Conservation (phyloP, 2,113 vertebrate species). For the Pholis gunnellus region DNA sequence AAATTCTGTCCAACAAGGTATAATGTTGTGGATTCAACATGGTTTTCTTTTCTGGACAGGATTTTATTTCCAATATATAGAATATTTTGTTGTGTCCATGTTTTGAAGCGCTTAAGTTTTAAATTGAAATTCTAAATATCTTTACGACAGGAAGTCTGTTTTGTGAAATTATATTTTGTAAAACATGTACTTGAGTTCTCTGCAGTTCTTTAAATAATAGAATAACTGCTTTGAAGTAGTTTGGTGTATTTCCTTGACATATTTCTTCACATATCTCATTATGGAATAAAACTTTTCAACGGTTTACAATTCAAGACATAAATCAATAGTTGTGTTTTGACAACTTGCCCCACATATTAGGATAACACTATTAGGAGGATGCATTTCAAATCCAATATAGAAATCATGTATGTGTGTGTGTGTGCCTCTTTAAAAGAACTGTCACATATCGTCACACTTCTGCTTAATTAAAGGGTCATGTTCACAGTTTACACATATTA, state of each 20-base stretch:
- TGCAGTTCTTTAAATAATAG: not conserved
- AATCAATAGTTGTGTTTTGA: not conserved
- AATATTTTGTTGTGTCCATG: not conserved
- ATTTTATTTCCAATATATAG: not conserved
- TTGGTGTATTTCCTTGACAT: not conserved
- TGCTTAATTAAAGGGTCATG: not conserved
- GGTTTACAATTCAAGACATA: not conserved
- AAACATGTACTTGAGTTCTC: not conserved
- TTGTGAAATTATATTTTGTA: not conserved
- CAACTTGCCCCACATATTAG: not conserved
- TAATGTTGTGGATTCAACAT: not conserved
- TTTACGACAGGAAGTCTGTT: not conserved
- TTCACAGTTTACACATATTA: not conserved
- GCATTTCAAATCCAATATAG: not conserved
- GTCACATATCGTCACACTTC: not conserved
- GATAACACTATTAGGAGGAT: not conserved
- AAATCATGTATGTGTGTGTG: not conserved
- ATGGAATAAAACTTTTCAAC: constrained; percentile 4
- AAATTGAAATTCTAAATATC: not conserved
- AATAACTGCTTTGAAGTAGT: too few relatives aligned
- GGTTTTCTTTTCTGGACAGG: not conserved
- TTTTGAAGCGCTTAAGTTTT: not conserved
- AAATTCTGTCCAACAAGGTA: too few relatives aligned
- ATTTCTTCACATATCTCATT: not conserved
- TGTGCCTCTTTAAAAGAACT: not conserved